phyloP scores from a whole-genome alignment of 2,797 vertebrate genomes.

The Squalus acanthias region DNA sequence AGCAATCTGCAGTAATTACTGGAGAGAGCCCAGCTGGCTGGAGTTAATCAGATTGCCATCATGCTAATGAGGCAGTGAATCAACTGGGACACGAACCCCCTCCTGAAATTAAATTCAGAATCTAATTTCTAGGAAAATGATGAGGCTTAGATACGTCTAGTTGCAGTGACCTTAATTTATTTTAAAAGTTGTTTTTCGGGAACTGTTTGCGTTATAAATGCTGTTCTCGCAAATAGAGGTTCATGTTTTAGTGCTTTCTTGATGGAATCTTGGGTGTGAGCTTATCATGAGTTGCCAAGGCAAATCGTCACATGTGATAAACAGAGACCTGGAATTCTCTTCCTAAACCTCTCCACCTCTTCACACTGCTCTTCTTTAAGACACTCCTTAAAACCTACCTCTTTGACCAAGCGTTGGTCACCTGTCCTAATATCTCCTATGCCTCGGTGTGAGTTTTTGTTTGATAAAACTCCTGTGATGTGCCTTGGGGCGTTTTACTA shows the following conservation, averaged over 20 bases:
- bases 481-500: background rate
- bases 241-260: background rate
- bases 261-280: background rate
- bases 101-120: slow-evolving; percentile 14
- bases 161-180: background rate
- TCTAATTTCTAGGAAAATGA: background rate
- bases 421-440: background rate
- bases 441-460: background rate
- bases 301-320: background rate
- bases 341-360: background rate
- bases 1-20: background rate
- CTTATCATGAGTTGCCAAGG: too few species aligned
- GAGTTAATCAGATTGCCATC: slow-evolving; percentile 14
- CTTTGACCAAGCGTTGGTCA: background rate
- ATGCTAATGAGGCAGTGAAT: background rate
- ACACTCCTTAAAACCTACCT: background rate
- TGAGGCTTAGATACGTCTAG: background rate
- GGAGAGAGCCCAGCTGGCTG: slow-evolving; percentile 19
- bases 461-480: too few species aligned
- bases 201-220: background rate
- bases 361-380: too few species aligned
- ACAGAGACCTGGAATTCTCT: background rate
- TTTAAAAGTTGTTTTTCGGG: background rate
- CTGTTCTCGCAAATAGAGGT: background rate
- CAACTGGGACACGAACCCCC: background rate